Evolutionary conservation across 2,888 invertebrate species (phyloP), one percentile per base, ranked within the genome.

Genomic region (Lepidocyrtinus sp.): DNA sequence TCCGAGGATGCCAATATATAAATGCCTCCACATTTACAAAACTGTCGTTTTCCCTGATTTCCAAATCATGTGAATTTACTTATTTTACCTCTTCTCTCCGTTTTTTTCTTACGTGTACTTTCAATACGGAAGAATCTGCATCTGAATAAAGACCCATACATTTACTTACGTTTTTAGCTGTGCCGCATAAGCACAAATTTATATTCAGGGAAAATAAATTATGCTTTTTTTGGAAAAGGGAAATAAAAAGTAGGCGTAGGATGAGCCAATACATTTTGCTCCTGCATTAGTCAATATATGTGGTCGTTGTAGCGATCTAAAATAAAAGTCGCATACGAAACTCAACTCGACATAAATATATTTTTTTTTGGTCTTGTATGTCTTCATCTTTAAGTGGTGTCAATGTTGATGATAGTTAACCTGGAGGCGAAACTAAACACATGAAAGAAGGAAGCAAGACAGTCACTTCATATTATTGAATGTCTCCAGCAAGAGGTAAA

Each of bases 371-470:
- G 68, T 61, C 26, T 68, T 70, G 70, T 72, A 36, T 63, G 63
- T 72, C 72, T 19, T 72, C 63, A 17, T 72, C 15, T 50, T 63
- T 73, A 78, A 78, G 78, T 78, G 78, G 78, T 78, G 78, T 78
- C 78, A 78, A 78, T 73, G 68, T 68, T 73, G 63, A 72, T 78
- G 78, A 78, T 78, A 78, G 78, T 73, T 78, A 78, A 68, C 74
- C 65, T 74, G 55, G 27, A 7, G 62, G 55, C 55, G 5, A 36
- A 36, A 36, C 36, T 36, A 36, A 36, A 36, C 36, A 36, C 36
- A 36, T 12, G 36, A 36, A 12, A 36, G 12, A 36, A 12, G 36
- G 12, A 36, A 36, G 36, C 36, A 36, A 36, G 36, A 7, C 36
- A 36, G 36, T 36, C 36, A 36, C 5, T 12, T 36, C 12, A 12